Evolutionary conservation across 2,888 invertebrate species (phyloP).

Genomic region (Troides helena): DNA sequence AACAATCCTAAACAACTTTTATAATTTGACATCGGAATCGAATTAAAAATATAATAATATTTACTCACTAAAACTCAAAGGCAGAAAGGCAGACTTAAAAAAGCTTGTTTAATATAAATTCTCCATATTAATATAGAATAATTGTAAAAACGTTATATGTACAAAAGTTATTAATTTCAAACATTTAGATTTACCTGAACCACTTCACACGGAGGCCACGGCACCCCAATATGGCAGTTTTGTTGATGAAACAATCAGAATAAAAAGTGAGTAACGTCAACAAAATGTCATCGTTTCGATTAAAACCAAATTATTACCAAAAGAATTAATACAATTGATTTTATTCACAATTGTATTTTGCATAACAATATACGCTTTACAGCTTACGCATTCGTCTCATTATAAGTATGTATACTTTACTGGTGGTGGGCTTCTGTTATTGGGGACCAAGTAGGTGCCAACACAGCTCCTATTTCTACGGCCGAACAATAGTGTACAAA

Average conservation of each 20-base stretch:
- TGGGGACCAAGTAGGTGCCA: too few relatives aligned
- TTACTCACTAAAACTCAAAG: background rate
- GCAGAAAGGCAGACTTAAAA: too few relatives aligned
- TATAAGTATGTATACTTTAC: too few relatives aligned
- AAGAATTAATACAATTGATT: background rate
- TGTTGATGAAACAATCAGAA: constrained; percentile 11
- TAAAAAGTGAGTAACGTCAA: constrained; percentile 16
- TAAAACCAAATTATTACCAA: background rate
- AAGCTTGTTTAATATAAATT: too few relatives aligned
- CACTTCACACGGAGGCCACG: constrained; percentile 13
- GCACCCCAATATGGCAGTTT: constrained; percentile 19
- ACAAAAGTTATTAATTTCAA: background rate
- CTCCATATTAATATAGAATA: background rate
- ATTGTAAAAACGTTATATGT: background rate
- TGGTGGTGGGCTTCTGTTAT: too few relatives aligned
- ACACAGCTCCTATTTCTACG: too few relatives aligned
- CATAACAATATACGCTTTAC: too few relatives aligned
- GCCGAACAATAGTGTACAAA: too few relatives aligned
- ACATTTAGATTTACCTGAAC: constrained; percentile 15
- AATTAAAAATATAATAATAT: background rate
- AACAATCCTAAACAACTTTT: background rate
- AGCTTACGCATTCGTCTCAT: too few relatives aligned
- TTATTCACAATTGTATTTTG: background rate
- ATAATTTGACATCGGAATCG: background rate
- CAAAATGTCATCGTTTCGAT: background rate